phyloP scores from a whole-genome alignment of 2,797 vertebrate species.

The Artibeus jamaicensis region DNA sequence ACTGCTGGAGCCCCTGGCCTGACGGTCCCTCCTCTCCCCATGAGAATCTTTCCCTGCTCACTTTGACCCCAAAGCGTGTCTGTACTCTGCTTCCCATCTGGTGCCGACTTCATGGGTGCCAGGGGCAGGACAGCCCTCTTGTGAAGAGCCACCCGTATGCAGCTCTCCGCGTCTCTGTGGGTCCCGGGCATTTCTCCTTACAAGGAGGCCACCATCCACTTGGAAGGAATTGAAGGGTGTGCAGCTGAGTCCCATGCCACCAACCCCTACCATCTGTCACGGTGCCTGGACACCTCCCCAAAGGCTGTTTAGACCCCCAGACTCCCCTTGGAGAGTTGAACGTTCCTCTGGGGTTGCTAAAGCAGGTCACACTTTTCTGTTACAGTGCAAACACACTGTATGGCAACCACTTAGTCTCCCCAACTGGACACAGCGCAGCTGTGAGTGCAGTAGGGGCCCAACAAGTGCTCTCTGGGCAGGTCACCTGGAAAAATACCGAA shows the following conservation, averaged over 20 bases:
- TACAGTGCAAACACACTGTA: neutral
- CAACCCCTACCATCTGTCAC: neutral
- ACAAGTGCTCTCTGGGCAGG: neutral
- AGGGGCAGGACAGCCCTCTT: neutral
- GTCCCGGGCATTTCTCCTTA: neutral
- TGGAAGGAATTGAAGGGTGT: neutral
- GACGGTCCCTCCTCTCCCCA: neutral
- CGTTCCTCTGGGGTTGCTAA: neutral
- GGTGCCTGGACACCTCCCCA: neutral
- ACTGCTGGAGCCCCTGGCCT: neutral
- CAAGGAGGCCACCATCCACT: neutral
- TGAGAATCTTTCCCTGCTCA: neutral
- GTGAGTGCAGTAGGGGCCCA: neutral
- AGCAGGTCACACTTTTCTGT: neutral
- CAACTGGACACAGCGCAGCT: neutral
- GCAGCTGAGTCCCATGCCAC: neutral
- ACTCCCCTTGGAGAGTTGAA: neutral
- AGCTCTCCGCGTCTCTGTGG: neutral
- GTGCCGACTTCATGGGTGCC: neutral
- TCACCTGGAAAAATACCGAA: neutral
- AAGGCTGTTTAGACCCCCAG: neutral
- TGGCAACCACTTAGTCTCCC: neutral
- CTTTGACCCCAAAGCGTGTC: neutral
- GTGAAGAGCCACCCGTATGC: neutral
- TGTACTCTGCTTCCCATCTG: neutral